Conservation (phyloP, 2,797 vertebrate genomes). For the Nannoperca australis region DNA sequence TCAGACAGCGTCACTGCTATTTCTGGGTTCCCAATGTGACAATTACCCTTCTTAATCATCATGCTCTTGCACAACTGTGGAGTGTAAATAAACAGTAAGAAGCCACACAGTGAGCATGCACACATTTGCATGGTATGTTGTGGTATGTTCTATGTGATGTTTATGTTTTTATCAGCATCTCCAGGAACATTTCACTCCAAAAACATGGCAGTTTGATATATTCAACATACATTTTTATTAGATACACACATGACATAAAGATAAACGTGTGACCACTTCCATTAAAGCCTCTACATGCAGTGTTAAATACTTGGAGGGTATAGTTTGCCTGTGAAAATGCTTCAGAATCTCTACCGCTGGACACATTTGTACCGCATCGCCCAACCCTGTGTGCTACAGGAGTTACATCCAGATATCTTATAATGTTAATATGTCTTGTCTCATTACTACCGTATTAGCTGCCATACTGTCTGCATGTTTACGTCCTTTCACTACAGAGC, state of each 20-base stretch:
- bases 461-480: neutral
- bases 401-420: too few species aligned
- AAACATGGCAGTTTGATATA: neutral
- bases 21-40: constrained; percentile 14
- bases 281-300: neutral
- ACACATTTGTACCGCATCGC: too few species aligned
- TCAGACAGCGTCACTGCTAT: constrained; percentile 14
- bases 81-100: constrained; percentile 27
- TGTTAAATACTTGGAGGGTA: neutral
- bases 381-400: too few species aligned
- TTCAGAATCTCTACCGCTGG: too few species aligned
- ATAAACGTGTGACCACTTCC: neutral
- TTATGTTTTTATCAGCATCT: neutral
- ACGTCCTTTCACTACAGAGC: neutral
- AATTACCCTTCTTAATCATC: constrained; percentile 21
- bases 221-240: neutral
- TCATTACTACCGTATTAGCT: too few species aligned
- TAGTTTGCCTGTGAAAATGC: neutral
- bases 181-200: neutral
- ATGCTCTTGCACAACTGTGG: neutral
- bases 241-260: neutral
- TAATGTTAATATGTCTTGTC: too few species aligned
- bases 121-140: neutral
- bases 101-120: neutral
- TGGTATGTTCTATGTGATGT: neutral